Evolutionary conservation across 2,797 vertebrate species (phyloP).

Genomic region (Arremon brunneinucha): DNA sequence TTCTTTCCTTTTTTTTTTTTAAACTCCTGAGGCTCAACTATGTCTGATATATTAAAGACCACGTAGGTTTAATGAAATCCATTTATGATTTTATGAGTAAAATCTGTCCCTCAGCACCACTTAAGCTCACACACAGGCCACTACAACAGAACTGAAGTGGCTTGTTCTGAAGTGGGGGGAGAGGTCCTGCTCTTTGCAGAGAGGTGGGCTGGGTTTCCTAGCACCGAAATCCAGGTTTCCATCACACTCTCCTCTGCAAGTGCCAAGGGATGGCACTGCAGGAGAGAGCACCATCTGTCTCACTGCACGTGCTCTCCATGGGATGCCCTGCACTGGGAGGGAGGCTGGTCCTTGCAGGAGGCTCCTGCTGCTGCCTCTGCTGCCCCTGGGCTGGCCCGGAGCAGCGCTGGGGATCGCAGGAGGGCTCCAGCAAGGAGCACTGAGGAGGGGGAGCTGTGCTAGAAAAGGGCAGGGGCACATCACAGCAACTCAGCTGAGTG

Average conservation of each 20-base stretch:
- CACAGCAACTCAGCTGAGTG: neutral
- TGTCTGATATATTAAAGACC: slow-evolving; percentile 47
- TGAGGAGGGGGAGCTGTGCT: neutral
- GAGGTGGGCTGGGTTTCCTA: neutral
- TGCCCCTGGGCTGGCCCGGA: neutral
- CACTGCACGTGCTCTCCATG: neutral
- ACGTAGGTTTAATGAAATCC: slow-evolving; percentile 18
- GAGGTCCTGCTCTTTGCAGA: neutral
- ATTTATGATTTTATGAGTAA: slow-evolving; percentile 55
- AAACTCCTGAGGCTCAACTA: neutral
- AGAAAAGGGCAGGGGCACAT: neutral
- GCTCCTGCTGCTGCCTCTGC: neutral
- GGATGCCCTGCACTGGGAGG: neutral
- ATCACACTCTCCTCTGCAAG: neutral
- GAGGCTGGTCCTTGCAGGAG: neutral
- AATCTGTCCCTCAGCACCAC: slow-evolving; percentile 35
- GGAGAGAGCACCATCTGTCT: neutral
- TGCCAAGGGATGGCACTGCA: neutral
- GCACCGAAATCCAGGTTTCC: neutral
- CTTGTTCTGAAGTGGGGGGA: neutral
- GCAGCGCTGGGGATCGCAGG: fast-evolving
- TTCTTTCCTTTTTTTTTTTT: neutral
- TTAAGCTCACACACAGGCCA: slow-evolving; percentile 3
- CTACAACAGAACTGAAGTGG: neutral
- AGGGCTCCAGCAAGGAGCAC: neutral